Evolutionary conservation across 2,797 vertebrate genomes (phyloP).

Genomic region (Microtus californicus): DNA sequence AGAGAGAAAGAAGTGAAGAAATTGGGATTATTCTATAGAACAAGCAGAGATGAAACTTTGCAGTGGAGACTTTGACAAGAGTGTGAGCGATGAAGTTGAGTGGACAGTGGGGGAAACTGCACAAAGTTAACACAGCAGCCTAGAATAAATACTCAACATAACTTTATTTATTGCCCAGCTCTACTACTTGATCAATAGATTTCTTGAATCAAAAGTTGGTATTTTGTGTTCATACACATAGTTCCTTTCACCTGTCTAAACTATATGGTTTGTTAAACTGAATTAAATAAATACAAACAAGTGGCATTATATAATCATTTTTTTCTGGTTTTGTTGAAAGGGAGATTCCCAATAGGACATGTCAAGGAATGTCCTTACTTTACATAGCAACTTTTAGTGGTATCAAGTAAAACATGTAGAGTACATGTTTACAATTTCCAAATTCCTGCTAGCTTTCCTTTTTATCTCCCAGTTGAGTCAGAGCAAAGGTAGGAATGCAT

Average conservation of each 20-base stretch:
- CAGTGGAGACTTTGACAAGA: background rate
- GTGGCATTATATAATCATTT: background rate
- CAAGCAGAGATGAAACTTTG: background rate
- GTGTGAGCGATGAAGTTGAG: background rate
- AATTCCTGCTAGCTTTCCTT: slow-evolving; percentile 63
- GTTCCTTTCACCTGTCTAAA: background rate
- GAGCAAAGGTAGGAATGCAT: background rate
- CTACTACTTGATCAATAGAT: background rate
- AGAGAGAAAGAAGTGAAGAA: background rate
- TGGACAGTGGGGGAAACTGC: background rate
- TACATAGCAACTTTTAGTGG: background rate
- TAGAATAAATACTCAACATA: background rate
- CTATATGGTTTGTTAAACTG: background rate
- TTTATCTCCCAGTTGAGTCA: slow-evolving; percentile 17
- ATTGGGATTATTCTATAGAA: background rate
- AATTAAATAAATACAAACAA: background rate
- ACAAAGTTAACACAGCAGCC: background rate
- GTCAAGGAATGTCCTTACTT: background rate
- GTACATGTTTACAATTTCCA: background rate
- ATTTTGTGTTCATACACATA: background rate
- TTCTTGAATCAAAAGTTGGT: background rate
- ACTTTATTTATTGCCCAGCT: background rate
- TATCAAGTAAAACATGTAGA: background rate
- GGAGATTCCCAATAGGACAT: background rate
- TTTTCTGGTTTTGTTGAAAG: background rate